Percentiles rank a stretch among this genome's conserved stretches.
Evolutionary conservation across 2,888 invertebrate species (phyloP).

Genomic region (Geophilus truncorum): DNA sequence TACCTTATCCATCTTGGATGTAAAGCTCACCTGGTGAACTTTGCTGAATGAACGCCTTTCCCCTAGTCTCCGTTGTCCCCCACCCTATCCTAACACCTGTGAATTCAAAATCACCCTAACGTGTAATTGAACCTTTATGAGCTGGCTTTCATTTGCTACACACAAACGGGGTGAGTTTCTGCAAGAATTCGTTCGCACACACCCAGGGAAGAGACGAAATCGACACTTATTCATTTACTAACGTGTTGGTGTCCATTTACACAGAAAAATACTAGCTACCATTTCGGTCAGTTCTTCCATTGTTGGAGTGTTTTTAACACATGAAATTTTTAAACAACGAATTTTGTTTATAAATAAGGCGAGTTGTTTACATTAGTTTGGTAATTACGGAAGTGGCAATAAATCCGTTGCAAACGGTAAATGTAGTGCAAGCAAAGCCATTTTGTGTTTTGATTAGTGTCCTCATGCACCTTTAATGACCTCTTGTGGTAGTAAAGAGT

Average conservation of each 20-base stretch:
- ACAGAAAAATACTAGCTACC: too few species aligned
- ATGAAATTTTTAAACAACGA: too few species aligned
- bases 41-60: neutral
- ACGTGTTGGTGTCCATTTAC: neutral
- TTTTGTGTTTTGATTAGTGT: conserved; percentile 17
- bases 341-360: neutral
- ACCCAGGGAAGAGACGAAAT: neutral
- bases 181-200: neutral
- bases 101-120: conserved; percentile 25
- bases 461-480: conserved; percentile 18
- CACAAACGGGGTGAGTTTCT: neutral
- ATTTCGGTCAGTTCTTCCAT: too few species aligned
- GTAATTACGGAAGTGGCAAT: conserved; percentile 12
- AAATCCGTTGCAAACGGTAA: neutral
- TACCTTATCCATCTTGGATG: neutral
- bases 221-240: neutral
- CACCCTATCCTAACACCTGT: conserved; percentile 20
- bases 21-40: conserved; percentile 3
- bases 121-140: conserved; percentile 21
- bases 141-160: neutral
- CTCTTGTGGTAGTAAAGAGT: conserved; percentile 18
- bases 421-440: neutral
- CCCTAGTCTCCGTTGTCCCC: neutral
- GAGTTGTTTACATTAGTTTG: neutral
- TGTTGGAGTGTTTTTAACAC: too few species aligned